phyloP scores from a whole-genome alignment of 2,888 invertebrate genomes.

The Plagodis dolabraria region DNA sequence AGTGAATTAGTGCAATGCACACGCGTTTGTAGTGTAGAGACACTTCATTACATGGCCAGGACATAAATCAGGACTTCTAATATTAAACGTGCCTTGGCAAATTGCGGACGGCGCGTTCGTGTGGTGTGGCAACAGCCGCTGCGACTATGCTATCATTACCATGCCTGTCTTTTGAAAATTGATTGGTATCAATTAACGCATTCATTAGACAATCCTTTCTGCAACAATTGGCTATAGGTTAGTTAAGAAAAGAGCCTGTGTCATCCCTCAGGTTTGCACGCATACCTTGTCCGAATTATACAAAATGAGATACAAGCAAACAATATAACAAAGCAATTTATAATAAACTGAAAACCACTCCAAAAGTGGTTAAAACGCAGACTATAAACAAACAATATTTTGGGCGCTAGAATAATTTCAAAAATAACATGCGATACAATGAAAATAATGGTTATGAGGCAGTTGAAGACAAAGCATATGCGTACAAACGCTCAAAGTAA shows the following conservation, averaged over 20 bases:
- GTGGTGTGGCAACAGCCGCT: conserved; percentile 21
- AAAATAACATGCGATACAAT: background rate
- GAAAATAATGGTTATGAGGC: background rate
- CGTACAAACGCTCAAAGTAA: conserved; percentile 1
- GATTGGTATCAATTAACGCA: conserved; percentile 4
- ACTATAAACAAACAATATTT: too few relatives aligned
- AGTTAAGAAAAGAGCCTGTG: too few relatives aligned
- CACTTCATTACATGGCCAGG: conserved; percentile 82
- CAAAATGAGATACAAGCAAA: too few relatives aligned
- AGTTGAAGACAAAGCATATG: conserved; percentile 3
- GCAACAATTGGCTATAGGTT: too few relatives aligned
- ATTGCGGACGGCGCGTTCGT: conserved; percentile 58
- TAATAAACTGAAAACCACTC: too few relatives aligned
- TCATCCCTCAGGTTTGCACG: too few relatives aligned
- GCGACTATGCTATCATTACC: conserved; percentile 23
- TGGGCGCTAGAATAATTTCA: background rate
- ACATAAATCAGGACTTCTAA: conserved; percentile 85
- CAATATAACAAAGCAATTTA: too few relatives aligned
- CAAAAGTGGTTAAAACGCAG: too few relatives aligned
- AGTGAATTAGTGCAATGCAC: conserved; percentile 80
- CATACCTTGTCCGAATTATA: too few relatives aligned
- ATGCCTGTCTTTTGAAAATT: conserved; percentile 11
- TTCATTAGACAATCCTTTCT: too few relatives aligned
- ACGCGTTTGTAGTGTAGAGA: conserved; percentile 80
- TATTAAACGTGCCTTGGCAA: conserved; percentile 85